Conservation (phyloP, 1,140 invertebrate species). For the Eueides isabella region DNA sequence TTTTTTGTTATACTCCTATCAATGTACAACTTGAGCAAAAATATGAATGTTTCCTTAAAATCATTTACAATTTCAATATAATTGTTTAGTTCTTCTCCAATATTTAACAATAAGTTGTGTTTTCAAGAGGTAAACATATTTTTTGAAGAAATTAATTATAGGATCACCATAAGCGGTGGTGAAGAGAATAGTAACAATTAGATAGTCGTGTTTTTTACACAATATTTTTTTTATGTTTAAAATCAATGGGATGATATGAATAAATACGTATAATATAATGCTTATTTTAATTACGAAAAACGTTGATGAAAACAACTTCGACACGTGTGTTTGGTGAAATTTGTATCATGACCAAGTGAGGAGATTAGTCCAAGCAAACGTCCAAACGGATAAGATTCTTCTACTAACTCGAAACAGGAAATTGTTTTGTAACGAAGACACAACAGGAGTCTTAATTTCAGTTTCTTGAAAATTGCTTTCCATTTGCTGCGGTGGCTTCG, state of each 20-base stretch:
- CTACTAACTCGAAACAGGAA: not conserved
- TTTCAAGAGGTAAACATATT: not conserved
- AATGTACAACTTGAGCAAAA: not conserved
- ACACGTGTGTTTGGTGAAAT: not conserved
- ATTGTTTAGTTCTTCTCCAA: not conserved
- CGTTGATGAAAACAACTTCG: slow-evolving; percentile 5
- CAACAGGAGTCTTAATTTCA: not conserved
- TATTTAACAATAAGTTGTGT: not conserved
- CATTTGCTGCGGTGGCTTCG: not conserved
- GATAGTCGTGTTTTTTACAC: not conserved
- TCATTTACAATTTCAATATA: not conserved
- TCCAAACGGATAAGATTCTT: slow-evolving; percentile 2
- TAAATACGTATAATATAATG: slow-evolving; percentile 1
- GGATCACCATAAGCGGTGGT: not conserved
- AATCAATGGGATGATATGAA: slow-evolving; percentile 4
- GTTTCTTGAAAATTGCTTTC: not conserved
- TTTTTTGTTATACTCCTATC: not conserved
- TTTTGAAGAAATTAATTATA: not conserved
- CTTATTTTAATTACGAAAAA: not conserved
- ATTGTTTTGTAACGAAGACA: not conserved
- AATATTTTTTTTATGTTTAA: not conserved
- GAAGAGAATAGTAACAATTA: not conserved
- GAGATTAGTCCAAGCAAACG: not conserved
- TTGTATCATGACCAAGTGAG: slow-evolving; percentile 4
- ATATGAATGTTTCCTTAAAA: not conserved